Conservation (phyloP, 2,113 vertebrate genomes). For the Prionailurus viverrinus region DNA sequence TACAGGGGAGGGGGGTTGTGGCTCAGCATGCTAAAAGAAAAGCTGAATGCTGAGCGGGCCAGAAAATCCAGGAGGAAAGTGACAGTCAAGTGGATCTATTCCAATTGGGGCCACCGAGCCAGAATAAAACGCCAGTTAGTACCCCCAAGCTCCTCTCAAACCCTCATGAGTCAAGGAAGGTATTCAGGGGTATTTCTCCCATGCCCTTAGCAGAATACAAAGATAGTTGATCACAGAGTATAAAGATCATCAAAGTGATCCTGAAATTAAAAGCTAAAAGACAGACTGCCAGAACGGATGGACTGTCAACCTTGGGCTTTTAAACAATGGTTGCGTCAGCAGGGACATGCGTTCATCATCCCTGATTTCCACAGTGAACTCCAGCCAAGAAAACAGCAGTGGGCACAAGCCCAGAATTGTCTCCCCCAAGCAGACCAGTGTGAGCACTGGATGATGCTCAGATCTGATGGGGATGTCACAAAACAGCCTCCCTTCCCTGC, state of each 20-base stretch:
- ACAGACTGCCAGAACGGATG: background rate
- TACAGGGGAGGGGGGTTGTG: no score
- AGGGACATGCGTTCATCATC: background rate
- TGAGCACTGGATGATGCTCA: background rate
- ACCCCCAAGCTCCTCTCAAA: background rate
- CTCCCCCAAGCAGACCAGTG: background rate
- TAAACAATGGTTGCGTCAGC: background rate
- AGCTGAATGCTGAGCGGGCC: no score
- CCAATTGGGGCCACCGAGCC: rapidly evolving
- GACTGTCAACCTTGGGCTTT: background rate
- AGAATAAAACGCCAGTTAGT: background rate
- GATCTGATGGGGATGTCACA: background rate
- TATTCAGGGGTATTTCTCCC: background rate
- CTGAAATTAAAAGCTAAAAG: background rate
- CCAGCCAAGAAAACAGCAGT: background rate
- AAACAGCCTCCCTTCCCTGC: background rate
- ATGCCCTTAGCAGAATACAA: rapidly evolving
- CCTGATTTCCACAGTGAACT: background rate
- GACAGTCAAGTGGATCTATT: rapidly evolving
- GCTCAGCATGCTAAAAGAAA: background rate
- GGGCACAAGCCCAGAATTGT: background rate
- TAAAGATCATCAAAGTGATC: background rate
- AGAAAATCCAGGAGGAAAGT: background rate
- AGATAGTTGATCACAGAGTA: background rate
- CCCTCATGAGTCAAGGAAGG: background rate